A percentile compares a stretch with the other conserved stretches of the same genome.
Evolutionary conservation across 2,797 vertebrate genomes (phyloP).

Genomic region (Champsocephalus gunnari): DNA sequence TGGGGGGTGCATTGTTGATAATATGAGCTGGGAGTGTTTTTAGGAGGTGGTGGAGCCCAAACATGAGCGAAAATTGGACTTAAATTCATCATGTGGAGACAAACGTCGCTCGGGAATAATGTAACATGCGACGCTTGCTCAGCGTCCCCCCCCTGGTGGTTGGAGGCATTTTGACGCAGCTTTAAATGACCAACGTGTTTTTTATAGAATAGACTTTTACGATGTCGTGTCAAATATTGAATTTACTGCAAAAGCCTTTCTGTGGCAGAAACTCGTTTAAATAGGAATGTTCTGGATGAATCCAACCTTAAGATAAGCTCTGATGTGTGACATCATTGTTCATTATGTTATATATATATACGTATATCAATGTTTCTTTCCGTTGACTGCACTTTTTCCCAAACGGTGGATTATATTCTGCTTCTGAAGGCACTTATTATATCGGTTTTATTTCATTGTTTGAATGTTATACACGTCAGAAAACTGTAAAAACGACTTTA

Average conservation of each 20-base stretch:
- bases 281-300: background rate
- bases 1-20: conserved; percentile 2
- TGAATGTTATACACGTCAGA: background rate
- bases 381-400: conserved; percentile 48
- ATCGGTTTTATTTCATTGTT: conserved; percentile 1
- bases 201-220: conserved; percentile 1
- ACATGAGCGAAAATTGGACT: background rate
- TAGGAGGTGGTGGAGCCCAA: conserved; percentile 11
- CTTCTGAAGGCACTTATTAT: conserved; percentile 28
- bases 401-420: conserved; percentile 23
- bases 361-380: background rate
- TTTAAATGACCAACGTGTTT: conserved; percentile 21
- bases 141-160: conserved; percentile 33
- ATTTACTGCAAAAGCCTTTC: background rate
- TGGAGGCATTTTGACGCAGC: conserved; percentile 13
- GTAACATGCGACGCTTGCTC: too few relatives aligned
- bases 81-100: too few relatives aligned
- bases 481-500: conserved; percentile 43
- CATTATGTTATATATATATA: background rate
- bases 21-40: fast-evolving
- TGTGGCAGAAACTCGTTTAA: background rate
- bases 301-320: conserved; percentile 19
- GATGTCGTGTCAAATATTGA: conserved; percentile 14
- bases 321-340: conserved; percentile 7
- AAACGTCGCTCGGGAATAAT: too few relatives aligned